A percentile compares a stretch with the other conserved stretches of the same genome.
Evolutionary conservation across 1,140 invertebrate species (phyloP).

Genomic region (Drosophila kohkoa): DNA sequence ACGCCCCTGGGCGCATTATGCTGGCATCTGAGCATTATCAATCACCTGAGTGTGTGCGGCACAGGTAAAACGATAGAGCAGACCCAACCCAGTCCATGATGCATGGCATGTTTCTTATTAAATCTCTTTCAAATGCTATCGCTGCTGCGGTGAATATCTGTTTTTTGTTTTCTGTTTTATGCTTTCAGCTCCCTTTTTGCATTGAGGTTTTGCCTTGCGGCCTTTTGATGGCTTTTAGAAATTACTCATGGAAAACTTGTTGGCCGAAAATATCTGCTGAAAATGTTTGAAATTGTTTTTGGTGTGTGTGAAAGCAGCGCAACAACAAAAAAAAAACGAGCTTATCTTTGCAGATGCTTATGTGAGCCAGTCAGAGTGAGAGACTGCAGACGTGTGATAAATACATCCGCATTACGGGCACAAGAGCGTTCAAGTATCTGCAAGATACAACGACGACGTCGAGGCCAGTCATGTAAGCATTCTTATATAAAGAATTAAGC

Average conservation of each 20-base stretch:
- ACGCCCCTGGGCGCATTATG: constrained; percentile 33
- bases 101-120: constrained; percentile 57
- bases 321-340: constrained; percentile 7
- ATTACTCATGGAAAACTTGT: constrained; percentile 74
- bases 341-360: constrained; percentile 73
- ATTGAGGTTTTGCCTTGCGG: constrained; percentile 60
- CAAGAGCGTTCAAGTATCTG: constrained; percentile 55
- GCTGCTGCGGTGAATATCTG: constrained; percentile 39
- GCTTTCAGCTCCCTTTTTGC: constrained; percentile 36
- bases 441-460: constrained; percentile 62
- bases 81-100: constrained; percentile 30
- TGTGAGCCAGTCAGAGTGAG: constrained; percentile 16
- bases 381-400: constrained; percentile 76
- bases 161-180: constrained; percentile 15
- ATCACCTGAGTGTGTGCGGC: constrained; percentile 63
- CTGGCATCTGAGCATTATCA: constrained; percentile 65
- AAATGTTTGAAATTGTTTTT: constrained; percentile 32
- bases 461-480: constrained; percentile 43
- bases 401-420: constrained; percentile 77
- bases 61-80: constrained; percentile 41
- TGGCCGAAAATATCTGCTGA: constrained; percentile 41
- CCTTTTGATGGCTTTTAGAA: constrained; percentile 73
- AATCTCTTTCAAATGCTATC: constrained; percentile 44
- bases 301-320: constrained; percentile 14
- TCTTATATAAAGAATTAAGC: constrained; percentile 63